Evolutionary conservation across 2,113 vertebrate species (phyloP).

Genomic region (Sitta europaea): DNA sequence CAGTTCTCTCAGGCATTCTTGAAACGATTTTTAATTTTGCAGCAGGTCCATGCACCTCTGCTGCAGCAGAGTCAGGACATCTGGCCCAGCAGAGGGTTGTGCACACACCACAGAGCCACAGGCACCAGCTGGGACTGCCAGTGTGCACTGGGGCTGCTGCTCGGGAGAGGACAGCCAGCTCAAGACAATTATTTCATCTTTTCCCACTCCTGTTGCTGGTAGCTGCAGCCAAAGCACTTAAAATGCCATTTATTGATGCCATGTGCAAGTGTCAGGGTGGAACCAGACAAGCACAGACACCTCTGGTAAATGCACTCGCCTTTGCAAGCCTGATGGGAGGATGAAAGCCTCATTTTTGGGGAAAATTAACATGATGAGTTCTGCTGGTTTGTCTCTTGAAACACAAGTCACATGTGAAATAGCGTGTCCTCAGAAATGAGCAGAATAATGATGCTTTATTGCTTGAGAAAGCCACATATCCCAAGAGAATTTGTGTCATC

Average conservation of each 20-base stretch:
- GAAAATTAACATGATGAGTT: neutral
- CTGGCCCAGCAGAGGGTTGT: neutral
- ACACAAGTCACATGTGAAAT: neutral
- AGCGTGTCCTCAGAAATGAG: neutral
- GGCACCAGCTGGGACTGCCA: neutral
- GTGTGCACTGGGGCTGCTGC: neutral
- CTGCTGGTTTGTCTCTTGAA: neutral
- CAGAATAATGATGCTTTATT: constrained; percentile 23
- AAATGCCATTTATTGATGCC: neutral
- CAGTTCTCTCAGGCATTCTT: neutral
- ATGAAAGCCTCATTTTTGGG: neutral
- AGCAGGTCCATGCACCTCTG: neutral
- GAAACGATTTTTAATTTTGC: neutral
- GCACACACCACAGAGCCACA: neutral
- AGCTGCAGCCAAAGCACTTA: neutral
- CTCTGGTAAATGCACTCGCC: neutral
- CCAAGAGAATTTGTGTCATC: constrained; percentile 23
- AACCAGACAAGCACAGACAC: neutral
- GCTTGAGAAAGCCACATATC: constrained; percentile 28
- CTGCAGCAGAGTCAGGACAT: neutral
- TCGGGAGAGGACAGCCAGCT: neutral
- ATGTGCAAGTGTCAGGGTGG: neutral
- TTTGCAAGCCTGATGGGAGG: neutral
- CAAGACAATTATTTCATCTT: neutral
- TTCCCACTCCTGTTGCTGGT: neutral